Base-by-base conservation (phyloP, 2,113 vertebrate genomes). In the Felis chaus region DNA sequence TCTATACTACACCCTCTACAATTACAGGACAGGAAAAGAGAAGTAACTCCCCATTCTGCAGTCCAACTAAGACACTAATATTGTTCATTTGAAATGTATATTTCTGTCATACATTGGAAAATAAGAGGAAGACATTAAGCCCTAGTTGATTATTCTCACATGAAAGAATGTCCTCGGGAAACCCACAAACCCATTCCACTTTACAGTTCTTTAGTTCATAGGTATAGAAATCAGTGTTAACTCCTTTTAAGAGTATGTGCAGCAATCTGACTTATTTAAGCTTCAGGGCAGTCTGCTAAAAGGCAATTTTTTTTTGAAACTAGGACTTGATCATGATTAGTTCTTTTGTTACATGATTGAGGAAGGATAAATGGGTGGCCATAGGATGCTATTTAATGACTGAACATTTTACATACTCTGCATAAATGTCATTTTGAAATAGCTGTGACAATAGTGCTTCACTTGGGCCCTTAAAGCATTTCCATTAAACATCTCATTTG, bases 401-500 rank as follows among this genome's bases (percentile, higher is more conserved):
- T 76, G 78, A 92, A 94, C n/a, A 1, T 93, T 92, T 94, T 80
- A 97, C 31, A 84, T 33, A 94, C 91, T 96, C 94, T 96, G 50
- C 36, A 94, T 65, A 97, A 93, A 88, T 79, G 80, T 92, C 74
- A 84, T 48, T 84, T 92, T 96, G 92, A 97, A 97, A 88, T 81
- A 92, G 61, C 87, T 97, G 0, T 61, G 96, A 84, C 61, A 83
- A 92, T 48, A 94, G 65, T 41, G 14, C 36, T 95, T 95, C 39
- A 65, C n/a, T 41, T 65, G 23, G 33, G 55, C 29, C 85, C 36
- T 96, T 92, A 95, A 73, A 87, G 3, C n/a, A 50, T 76, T 96
- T 95, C 71, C 87, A 92, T 96, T 95, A 96, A 96, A 87, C 33
- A 81, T 81, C 23, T 93, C 73, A 93, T 94, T 94, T 89, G 63